A percentile compares a stretch with the other conserved stretches of the same genome.
Evolutionary conservation across 2,888 invertebrate genomes (phyloP).

Genomic region (Clunio marinus): DNA sequence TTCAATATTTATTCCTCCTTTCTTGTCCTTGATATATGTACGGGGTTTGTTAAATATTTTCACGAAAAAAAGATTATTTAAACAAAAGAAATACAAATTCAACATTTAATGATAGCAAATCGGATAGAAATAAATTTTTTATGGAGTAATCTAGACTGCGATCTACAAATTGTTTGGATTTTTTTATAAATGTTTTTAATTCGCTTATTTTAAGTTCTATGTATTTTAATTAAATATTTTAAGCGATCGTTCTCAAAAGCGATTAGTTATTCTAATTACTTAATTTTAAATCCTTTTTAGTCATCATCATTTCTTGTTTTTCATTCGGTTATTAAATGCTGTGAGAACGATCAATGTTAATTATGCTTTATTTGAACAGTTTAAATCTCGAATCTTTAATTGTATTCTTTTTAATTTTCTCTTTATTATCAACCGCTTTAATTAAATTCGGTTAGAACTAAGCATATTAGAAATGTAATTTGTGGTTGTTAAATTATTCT

Average conservation of each 20-base stretch:
- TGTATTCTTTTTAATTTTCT: not conserved
- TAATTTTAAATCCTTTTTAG: not conserved
- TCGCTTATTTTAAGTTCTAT: constrained; percentile 11
- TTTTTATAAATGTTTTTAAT: constrained; percentile 10
- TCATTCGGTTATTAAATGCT: not conserved
- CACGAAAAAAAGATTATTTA: too few species aligned
- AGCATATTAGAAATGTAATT: constrained; percentile 3
- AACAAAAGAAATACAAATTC: too few species aligned
- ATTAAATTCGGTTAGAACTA: not conserved
- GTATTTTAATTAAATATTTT: constrained; percentile 8
- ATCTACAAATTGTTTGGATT: not conserved
- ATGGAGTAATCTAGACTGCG: constrained; percentile 1
- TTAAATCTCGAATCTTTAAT: not conserved
- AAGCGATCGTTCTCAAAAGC: constrained; percentile 11
- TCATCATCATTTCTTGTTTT: not conserved
- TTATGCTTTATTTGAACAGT: not conserved
- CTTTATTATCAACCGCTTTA: constrained; percentile 7
- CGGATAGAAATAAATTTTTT: too few species aligned
- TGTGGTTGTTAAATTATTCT: too few species aligned
- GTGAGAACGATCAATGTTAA: not conserved
- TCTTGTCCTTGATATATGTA: too few species aligned
- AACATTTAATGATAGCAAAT: too few species aligned
- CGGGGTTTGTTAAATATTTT: too few species aligned
- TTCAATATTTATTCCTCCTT: not conserved
- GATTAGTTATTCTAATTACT: not conserved